Evolutionary conservation across 2,888 invertebrate genomes (phyloP), one percentile per base, ranked within the genome.

Genomic region (Spatulosminthurus flaviceps): DNA sequence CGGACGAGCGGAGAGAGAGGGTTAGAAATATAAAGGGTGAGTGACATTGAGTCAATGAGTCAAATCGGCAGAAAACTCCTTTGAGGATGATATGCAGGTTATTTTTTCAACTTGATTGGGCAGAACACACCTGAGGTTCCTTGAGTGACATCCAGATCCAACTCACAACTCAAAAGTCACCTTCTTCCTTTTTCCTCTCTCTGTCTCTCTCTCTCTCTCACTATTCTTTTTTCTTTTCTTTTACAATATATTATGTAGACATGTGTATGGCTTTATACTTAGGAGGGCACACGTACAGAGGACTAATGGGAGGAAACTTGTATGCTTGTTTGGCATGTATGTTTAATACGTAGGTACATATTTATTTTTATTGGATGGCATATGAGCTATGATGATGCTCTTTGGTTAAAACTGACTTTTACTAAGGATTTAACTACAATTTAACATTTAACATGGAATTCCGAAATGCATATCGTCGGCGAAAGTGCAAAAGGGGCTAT

Each of bases 61-160:
- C 72, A 71, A 71, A 78, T 78, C 78, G 71, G 41, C 61, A 24
- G 61, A 78, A 77, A 72, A 70, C 61, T 78, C 78, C 43, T 78
- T 64, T 78, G 71, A 78, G 42, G 71, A 78, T 78, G 78, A 78
- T 72, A 78, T 72, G 78, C 78, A 78, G 71, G 72, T 78, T 72
- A 73, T 78, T 77, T 72, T 71, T 78, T 78, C 78, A 78, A 71
- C 72, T 73, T 78, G 78, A 72, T 78, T 78, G 76, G 76, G 76
- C 76, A 76, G n/a, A 76, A 75, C 64, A 76, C 76, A 76, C 76
- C 76, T 76, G 76, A 75, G 75, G 75, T 75, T 75, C 34, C 42
- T 74, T 74, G 74, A 76, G 75, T 76, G 75, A 76, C 75, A 75
- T 75, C 75, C 75, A 75, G 66, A 34, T 41, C 73, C 43, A 73